A percentile compares a stretch with the other conserved stretches of the same genome.
phyloP scores from a whole-genome alignment of 2,797 vertebrate genomes.

The Ptychobarbus kaznakovi region DNA sequence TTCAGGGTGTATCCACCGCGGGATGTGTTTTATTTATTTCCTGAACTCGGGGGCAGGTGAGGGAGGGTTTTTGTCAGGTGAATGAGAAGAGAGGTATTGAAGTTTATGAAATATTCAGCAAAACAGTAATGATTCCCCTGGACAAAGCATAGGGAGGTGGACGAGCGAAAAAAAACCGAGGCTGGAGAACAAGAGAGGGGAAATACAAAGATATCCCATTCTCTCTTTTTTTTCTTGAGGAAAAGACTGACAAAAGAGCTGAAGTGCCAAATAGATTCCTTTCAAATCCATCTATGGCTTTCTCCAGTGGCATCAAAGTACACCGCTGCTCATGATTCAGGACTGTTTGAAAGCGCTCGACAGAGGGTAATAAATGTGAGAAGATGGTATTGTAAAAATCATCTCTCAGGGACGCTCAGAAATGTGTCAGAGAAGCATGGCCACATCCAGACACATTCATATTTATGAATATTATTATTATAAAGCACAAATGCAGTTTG shows the following conservation, averaged over 20 bases:
- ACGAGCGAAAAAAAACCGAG: constrained; percentile 56
- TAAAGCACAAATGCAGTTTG: constrained; percentile 43
- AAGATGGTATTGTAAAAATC: constrained; percentile 59
- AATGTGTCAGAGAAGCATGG: constrained; percentile 35
- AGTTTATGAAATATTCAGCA: constrained; percentile 69
- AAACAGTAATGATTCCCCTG: constrained; percentile 67
- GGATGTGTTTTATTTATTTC: constrained; percentile 68
- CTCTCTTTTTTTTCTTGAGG: constrained; percentile 33
- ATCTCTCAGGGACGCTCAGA: constrained; percentile 51
- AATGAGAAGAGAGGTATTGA: constrained; percentile 61
- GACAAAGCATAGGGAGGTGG: constrained; percentile 52
- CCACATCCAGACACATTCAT: constrained; percentile 53
- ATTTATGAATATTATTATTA: constrained; percentile 54
- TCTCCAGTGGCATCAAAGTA: constrained; percentile 61
- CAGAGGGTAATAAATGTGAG: constrained; percentile 58
- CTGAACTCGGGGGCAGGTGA: constrained; percentile 57
- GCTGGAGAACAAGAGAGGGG: constrained; percentile 54
- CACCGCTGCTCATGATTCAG: constrained; percentile 49
- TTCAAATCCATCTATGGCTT: constrained; percentile 56
- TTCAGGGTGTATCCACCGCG: constrained; percentile 47
- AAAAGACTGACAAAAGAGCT: constrained; percentile 62
- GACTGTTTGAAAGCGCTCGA: constrained; percentile 52
- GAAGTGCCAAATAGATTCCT: constrained; percentile 61
- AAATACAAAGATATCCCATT: constrained; percentile 54
- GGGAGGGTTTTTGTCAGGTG: constrained; percentile 56